A percentile compares a stretch with the other conserved stretches of the same genome.
phyloP scores from a whole-genome alignment of 2,797 vertebrate genomes.

The Characodon lateralis region DNA sequence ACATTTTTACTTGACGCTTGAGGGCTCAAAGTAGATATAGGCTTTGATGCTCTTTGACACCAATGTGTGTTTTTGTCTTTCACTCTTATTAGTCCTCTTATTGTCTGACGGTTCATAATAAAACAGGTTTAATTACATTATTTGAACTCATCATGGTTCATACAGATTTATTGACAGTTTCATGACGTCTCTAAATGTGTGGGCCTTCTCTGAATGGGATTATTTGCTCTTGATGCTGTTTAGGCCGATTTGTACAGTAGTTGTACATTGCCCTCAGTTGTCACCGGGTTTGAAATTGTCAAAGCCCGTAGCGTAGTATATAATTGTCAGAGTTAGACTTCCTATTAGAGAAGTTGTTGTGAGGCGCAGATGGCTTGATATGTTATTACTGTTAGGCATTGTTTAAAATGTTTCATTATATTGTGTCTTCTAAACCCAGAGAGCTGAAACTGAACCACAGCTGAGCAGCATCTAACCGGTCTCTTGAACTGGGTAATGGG shows the following conservation, averaged over 20 bases:
- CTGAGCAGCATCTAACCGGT: background rate
- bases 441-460: constrained; percentile 9
- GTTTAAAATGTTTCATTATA: constrained; percentile 8
- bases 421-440: constrained; percentile 2
- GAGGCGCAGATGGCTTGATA: constrained; percentile 7
- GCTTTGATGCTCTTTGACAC: background rate
- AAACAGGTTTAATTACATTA: background rate
- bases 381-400: constrained; percentile 4
- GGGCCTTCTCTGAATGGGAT: background rate
- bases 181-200: background rate
- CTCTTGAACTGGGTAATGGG: background rate
- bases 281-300: constrained; percentile 3
- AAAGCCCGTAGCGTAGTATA: background rate
- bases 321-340: constrained; percentile 13
- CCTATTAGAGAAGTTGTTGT: background rate
- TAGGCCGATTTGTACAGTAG: constrained; percentile 2
- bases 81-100: background rate
- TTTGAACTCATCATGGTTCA: background rate
- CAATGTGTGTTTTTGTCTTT: background rate
- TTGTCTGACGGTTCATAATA: background rate
- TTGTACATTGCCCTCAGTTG: background rate
- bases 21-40: background rate
- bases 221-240: background rate
- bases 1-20: background rate
- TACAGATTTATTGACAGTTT: background rate